phyloP scores from a whole-genome alignment of 2,888 invertebrate species.

The Drosophila mulleri region DNA sequence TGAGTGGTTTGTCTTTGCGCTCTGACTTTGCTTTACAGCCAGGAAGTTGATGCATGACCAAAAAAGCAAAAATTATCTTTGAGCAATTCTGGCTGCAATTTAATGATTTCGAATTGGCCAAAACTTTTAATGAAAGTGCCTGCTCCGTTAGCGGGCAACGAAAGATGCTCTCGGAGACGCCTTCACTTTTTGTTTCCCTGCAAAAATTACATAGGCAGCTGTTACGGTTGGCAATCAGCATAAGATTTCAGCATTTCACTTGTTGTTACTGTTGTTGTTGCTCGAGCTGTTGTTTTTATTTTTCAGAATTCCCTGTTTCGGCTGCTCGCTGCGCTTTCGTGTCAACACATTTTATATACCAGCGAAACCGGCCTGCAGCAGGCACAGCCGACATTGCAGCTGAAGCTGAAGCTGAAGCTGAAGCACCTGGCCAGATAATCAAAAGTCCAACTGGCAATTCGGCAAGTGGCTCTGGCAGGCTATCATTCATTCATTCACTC shows the following conservation, averaged over 20 bases:
- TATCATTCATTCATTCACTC: slow-evolving; percentile 60
- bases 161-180: slow-evolving; percentile 66
- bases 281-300: slow-evolving; percentile 12
- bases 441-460: slow-evolving; percentile 52
- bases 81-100: slow-evolving; percentile 51
- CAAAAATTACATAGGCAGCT: slow-evolving; percentile 70
- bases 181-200: slow-evolving; percentile 67
- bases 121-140: slow-evolving; percentile 61
- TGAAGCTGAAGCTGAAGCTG: slow-evolving; percentile 2
- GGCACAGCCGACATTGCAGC: slow-evolving; percentile 2
- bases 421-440: slow-evolving; percentile 48
- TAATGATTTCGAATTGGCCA: slow-evolving; percentile 49
- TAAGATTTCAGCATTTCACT: slow-evolving; percentile 63
- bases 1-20: slow-evolving; percentile 39
- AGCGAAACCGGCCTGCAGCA: slow-evolving; percentile 35
- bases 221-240: slow-evolving; percentile 65
- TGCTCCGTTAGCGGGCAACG: slow-evolving; percentile 26
- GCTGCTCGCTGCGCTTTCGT: slow-evolving; percentile 55
- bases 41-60: slow-evolving; percentile 53
- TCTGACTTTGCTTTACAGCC: slow-evolving; percentile 39
- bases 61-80: slow-evolving; percentile 35
- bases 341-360: slow-evolving; percentile 71
- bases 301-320: slow-evolving; percentile 47
- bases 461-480: slow-evolving; percentile 55
- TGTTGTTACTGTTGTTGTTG: slow-evolving; percentile 16